Percentiles rank a stretch among this genome's conserved stretches.
phyloP scores from a whole-genome alignment of 2,888 invertebrate genomes.

The Eudemis profundana region DNA sequence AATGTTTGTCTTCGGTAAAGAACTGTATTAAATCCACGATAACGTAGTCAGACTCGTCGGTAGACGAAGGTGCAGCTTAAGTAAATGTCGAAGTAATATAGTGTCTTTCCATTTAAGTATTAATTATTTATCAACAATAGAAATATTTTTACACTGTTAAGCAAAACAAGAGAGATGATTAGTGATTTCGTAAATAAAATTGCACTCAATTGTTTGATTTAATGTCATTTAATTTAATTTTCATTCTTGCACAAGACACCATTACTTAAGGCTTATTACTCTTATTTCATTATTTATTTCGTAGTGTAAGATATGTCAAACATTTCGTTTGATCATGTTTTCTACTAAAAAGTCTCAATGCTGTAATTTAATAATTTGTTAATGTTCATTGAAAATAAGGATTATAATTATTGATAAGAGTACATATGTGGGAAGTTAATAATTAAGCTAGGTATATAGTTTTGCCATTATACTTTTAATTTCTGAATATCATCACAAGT shows the following conservation, averaged over 20 bases:
- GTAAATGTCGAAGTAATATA: conserved; percentile 15
- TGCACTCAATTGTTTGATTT: conserved; percentile 13
- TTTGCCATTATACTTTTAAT: conserved; percentile 68
- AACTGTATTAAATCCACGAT: conserved; percentile 22
- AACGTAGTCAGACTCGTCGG: conserved; percentile 20
- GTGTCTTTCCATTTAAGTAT: conserved; percentile 33
- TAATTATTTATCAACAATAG: conserved; percentile 38
- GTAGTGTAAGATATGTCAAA: conserved; percentile 16
- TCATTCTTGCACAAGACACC: conserved; percentile 26
- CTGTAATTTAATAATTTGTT: conserved; percentile 46
- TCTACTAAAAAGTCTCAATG: conserved; percentile 24
- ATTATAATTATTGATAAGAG: conserved; percentile 57
- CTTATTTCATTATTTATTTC: conserved; percentile 42
- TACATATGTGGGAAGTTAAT: conserved; percentile 54
- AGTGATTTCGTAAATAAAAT: conserved; percentile 28
- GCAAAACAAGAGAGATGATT: conserved; percentile 33
- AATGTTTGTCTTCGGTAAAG: conserved; percentile 1
- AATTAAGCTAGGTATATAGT: conserved; percentile 54
- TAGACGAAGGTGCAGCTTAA: conserved; percentile 35
- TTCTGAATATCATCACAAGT: conserved; percentile 63
- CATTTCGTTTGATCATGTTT: conserved; percentile 23
- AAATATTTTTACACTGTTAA: conserved; percentile 39
- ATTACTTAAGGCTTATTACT: conserved; percentile 26
- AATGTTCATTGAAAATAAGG: conserved; percentile 48
- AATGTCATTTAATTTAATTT: conserved; percentile 6